A percentile compares a stretch with the other conserved stretches of the same genome.
These are phyloP conservation scores for Vesta saturnalis DNA, from an alignment of 2,888 invertebrate species.

Conservation along the genomic window DNA sequence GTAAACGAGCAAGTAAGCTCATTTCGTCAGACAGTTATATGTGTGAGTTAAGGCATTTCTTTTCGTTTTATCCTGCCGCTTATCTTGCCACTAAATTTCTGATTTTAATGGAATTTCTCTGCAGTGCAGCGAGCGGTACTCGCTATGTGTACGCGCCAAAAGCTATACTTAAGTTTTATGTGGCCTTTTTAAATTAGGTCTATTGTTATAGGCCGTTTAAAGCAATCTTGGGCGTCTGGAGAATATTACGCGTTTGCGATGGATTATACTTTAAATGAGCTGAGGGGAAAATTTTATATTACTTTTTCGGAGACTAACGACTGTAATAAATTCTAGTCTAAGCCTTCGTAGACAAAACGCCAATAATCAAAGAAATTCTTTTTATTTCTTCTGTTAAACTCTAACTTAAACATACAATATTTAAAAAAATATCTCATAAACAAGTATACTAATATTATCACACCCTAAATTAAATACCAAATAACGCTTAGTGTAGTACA, in stretches of 20 bases:
- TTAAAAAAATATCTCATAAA: neutral
- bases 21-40: slow-evolving; percentile 61
- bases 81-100: slow-evolving; percentile 68
- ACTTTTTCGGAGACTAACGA: slow-evolving; percentile 39
- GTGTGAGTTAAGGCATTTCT: slow-evolving; percentile 62
- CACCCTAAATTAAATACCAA: no score
- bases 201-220: slow-evolving; percentile 61
- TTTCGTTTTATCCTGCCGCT: slow-evolving; percentile 63
- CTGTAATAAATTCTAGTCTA: slow-evolving; percentile 30
- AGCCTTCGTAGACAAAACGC: slow-evolving; percentile 32
- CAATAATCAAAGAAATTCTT: slow-evolving; percentile 19
- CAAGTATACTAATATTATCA: neutral
- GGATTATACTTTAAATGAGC: slow-evolving; percentile 53
- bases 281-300: slow-evolving; percentile 53
- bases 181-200: slow-evolving; percentile 61
- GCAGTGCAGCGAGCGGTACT: slow-evolving; percentile 59
- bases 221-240: slow-evolving; percentile 58
- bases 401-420: neutral
- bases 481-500: no score
- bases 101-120: slow-evolving; percentile 68
- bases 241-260: slow-evolving; percentile 57
- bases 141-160: slow-evolving; percentile 52
- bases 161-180: slow-evolving; percentile 59
- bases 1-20: slow-evolving; percentile 59
- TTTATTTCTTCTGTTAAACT: slow-evolving; percentile 8